Conservation (phyloP, 2,888 invertebrate genomes). For the Coelinius sp. region DNA sequence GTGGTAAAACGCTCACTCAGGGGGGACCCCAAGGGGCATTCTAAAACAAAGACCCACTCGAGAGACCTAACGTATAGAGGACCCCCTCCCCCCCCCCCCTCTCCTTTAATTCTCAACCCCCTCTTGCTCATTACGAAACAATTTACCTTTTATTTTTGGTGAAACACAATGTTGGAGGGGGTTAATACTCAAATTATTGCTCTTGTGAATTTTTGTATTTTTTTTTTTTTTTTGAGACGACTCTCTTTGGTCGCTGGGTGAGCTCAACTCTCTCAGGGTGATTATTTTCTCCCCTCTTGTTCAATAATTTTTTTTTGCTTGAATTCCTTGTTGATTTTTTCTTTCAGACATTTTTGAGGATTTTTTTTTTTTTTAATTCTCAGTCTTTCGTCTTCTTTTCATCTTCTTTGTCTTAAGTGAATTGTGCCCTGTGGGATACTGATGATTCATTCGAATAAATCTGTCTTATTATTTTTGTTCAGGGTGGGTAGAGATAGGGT, state of each 20-base stretch:
- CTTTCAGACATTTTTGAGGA: background rate
- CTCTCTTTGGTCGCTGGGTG: background rate
- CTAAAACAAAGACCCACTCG: conserved; percentile 60
- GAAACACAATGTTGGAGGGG: conserved; percentile 7
- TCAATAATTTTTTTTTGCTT: background rate
- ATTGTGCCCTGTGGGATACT: conserved; percentile 18
- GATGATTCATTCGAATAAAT: conserved; percentile 29
- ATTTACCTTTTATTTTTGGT: conserved; percentile 52
- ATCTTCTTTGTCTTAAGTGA: conserved; percentile 1
- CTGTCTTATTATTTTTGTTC: conserved; percentile 14
- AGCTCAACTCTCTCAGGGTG: background rate
- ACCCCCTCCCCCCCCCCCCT: conserved; percentile 42
- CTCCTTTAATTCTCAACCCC: background rate
- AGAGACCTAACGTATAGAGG: conserved; percentile 52
- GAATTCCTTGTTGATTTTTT: background rate
- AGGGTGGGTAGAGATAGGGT: conserved; percentile 1
- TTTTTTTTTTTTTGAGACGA: background rate
- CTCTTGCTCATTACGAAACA: conserved; percentile 59
- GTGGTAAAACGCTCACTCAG: conserved; percentile 59
- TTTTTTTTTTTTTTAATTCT: background rate
- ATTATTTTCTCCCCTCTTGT: background rate
- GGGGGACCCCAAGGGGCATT: conserved; percentile 58
- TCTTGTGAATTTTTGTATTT: background rate
- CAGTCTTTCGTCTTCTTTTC: background rate
- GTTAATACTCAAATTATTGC: background rate